A percentile compares a stretch with the other conserved stretches of the same genome.
Evolutionary conservation across 30 jellyfish, hydroid and myxozoan genomes (phyloP).

Genomic region (Hydra vulgaris): DNA sequence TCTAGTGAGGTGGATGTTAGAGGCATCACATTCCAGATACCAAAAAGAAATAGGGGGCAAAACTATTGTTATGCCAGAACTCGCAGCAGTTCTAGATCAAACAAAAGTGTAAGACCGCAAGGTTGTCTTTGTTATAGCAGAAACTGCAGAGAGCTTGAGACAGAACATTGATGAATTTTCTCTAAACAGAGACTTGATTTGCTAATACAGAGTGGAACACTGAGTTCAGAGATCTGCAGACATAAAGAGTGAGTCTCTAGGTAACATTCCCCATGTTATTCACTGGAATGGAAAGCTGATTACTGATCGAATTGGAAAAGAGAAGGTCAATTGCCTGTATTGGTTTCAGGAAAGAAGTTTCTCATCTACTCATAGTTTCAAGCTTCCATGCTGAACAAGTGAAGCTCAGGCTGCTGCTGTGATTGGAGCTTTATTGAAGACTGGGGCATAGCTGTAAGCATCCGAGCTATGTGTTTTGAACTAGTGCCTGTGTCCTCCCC

Average conservation of each 20-base stretch:
- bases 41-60: background rate
- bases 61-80: background rate
- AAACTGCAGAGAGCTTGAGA: too few species aligned
- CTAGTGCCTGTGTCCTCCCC: background rate
- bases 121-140: too few species aligned
- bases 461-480: background rate
- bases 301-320: too few species aligned
- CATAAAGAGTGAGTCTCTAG: background rate
- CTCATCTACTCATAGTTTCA: background rate
- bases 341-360: background rate
- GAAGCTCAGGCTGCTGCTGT: background rate
- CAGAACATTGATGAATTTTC: too few species aligned
- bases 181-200: background rate
- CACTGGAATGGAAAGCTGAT: too few species aligned
- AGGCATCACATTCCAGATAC: background rate
- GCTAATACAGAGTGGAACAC: background rate
- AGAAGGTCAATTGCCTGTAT: too few species aligned
- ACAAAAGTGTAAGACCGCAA: too few species aligned
- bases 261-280: too few species aligned
- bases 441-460: background rate
- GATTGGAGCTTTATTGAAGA: too few species aligned
- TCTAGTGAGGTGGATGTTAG: background rate
- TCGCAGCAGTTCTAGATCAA: background rate
- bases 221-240: constrained; percentile 1
- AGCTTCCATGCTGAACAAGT: background rate